Evolutionary conservation across 1,140 invertebrate genomes (phyloP).

Genomic region (Drosophila suzukii): DNA sequence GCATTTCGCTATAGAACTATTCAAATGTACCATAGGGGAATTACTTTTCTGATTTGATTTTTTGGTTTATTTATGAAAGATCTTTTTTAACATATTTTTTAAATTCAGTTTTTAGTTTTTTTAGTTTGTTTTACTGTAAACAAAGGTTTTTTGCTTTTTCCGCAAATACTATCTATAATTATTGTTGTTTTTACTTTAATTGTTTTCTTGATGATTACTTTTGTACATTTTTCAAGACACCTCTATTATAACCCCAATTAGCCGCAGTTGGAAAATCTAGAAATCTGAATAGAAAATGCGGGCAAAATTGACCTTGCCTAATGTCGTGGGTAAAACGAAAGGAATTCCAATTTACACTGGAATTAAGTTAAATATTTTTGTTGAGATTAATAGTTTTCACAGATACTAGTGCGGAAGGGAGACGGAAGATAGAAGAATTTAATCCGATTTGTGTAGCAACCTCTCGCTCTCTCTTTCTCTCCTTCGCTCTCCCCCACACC

Average conservation of each 20-base stretch:
- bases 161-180: slow-evolving; percentile 24
- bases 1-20: too few relatives aligned
- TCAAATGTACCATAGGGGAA: too few relatives aligned
- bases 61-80: too few relatives aligned
- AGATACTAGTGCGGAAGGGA: slow-evolving; percentile 14
- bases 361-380: slow-evolving; percentile 29
- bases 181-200: slow-evolving; percentile 31
- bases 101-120: neutral
- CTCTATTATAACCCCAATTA: slow-evolving; percentile 31
- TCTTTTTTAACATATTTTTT: neutral
- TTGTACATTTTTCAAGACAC: neutral
- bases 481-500: slow-evolving; percentile 5
- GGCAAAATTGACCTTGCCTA: slow-evolving; percentile 23
- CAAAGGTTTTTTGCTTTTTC: slow-evolving; percentile 2
- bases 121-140: slow-evolving; percentile 6
- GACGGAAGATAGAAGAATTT: slow-evolving; percentile 40
- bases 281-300: neutral
- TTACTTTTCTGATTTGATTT: too few relatives aligned
- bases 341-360: slow-evolving; percentile 55
- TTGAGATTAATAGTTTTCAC: slow-evolving; percentile 35
- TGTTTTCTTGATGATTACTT: slow-evolving; percentile 11
- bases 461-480: slow-evolving; percentile 28
- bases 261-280: slow-evolving; percentile 24
- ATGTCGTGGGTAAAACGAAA: slow-evolving; percentile 17
- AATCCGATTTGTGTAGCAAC: slow-evolving; percentile 42